phyloP scores from a whole-genome alignment of 2,888 invertebrate species.

The Phytoseiulus persimilis region DNA sequence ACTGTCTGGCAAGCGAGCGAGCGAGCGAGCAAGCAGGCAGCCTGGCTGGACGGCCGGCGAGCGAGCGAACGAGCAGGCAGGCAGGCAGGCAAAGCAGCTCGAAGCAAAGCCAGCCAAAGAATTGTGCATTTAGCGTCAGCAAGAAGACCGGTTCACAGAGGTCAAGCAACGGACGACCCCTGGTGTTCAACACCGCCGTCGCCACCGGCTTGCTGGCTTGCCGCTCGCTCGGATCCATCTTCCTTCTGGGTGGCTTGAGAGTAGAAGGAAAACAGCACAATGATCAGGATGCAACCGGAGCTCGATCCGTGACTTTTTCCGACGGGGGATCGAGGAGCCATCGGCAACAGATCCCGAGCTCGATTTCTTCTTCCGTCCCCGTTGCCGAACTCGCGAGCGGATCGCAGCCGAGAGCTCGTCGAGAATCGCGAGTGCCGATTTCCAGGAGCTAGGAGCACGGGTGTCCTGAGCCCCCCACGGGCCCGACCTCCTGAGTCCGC shows the following conservation, averaged over 20 bases:
- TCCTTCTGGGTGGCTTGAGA: background rate
- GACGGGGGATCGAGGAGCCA: background rate
- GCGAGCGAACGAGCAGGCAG: background rate
- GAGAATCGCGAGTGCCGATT: too few species aligned
- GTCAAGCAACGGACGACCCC: conserved; percentile 39
- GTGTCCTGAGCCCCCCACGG: too few species aligned
- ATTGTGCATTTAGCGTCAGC: conserved; percentile 5
- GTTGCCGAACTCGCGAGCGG: background rate
- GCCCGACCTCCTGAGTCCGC: too few species aligned
- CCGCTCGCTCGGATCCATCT: background rate
- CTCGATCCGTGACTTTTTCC: background rate
- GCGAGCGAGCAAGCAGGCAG: background rate
- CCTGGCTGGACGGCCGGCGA: background rate
- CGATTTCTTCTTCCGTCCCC: background rate
- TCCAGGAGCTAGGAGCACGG: too few species aligned
- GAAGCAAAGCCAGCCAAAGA: background rate
- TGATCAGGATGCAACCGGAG: background rate
- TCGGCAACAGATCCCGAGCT: background rate
- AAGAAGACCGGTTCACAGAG: conserved; percentile 10
- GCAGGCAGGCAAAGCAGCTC: background rate
- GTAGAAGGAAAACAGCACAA: background rate
- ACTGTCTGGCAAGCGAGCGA: background rate
- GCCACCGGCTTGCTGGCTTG: background rate
- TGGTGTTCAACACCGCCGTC: conserved; percentile 11
- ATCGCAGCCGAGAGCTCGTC: background rate